phyloP scores from a whole-genome alignment of 2,113 vertebrate genomes.

The Xenopus laevis region DNA sequence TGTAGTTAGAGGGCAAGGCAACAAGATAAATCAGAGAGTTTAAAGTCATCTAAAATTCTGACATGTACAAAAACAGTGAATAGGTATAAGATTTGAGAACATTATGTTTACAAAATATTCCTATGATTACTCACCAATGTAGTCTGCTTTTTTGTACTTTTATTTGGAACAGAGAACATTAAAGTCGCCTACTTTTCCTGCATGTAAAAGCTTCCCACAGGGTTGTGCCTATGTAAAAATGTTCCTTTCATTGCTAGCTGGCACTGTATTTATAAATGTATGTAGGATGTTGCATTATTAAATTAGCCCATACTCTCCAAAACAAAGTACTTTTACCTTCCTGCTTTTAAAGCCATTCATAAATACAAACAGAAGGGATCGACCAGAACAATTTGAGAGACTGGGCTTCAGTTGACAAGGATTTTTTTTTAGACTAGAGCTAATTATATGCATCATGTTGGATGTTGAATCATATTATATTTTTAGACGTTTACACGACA shows the following conservation, averaged over 20 bases:
- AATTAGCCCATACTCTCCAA: background rate
- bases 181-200: slow-evolving; percentile 11
- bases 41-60: background rate
- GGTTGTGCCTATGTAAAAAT: slow-evolving; percentile 9
- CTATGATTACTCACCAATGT: slow-evolving; percentile 22
- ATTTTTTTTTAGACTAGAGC: too few species aligned
- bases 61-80: slow-evolving; percentile 5
- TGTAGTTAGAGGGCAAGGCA: too few species aligned
- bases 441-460: too few species aligned
- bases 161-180: slow-evolving; percentile 15
- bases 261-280: slow-evolving; percentile 4
- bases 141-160: background rate
- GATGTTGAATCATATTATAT: too few species aligned
- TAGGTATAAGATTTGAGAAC: slow-evolving; percentile 17
- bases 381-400: too few species aligned
- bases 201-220: slow-evolving; percentile 21
- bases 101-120: slow-evolving; percentile 27
- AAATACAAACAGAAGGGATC: background rate
- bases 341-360: slow-evolving; percentile 5
- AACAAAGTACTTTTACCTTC: background rate
- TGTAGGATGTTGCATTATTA: slow-evolving; percentile 10
- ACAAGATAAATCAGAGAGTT: too few species aligned
- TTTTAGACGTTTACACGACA: too few species aligned
- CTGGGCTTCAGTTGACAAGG: too few species aligned
- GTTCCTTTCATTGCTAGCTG: slow-evolving; percentile 21